These are phyloP conservation scores for Listrodromus nycthemerus DNA, from an alignment of 2,888 invertebrate genomes.

Conservation along the genomic window DNA sequence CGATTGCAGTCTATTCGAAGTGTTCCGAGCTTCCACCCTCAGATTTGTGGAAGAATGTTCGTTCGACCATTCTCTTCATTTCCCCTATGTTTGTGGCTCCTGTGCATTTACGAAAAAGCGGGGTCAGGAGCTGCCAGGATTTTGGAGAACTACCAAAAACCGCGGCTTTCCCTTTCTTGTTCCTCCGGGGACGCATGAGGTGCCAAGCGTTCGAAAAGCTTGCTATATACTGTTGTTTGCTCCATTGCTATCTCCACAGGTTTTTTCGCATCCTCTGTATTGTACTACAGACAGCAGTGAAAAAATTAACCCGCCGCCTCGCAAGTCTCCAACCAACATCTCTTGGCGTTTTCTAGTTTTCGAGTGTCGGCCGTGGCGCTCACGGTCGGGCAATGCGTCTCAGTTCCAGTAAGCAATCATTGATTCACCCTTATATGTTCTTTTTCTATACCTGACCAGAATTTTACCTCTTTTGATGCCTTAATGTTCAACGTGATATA, in stretches of 20 bases:
- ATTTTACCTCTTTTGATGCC: neutral
- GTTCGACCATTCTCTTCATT: constrained; percentile 5
- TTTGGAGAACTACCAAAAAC: constrained; percentile 51
- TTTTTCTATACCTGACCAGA: neutral
- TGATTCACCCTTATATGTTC: constrained; percentile 6
- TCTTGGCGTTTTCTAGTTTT: constrained; percentile 16
- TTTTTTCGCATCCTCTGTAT: neutral
- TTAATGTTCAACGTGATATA: neutral
- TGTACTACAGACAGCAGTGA: neutral
- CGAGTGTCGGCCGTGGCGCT: constrained; percentile 17
- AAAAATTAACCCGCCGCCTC: constrained; percentile 19
- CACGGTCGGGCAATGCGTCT: constrained; percentile 19
- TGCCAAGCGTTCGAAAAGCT: constrained; percentile 13
- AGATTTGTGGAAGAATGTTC: constrained; percentile 26
- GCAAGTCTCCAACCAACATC: constrained; percentile 30
- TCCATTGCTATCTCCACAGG: neutral
- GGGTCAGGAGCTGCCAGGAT: neutral
- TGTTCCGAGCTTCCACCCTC: constrained; percentile 24
- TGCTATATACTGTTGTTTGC: constrained; percentile 6
- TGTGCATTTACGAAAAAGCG: constrained; percentile 2
- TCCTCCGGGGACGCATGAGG: constrained; percentile 6
- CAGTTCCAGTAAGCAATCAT: constrained; percentile 23
- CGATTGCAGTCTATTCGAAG: constrained; percentile 30
- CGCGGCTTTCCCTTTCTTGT: neutral
- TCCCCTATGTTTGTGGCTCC: neutral